phyloP scores from a whole-genome alignment of 1,140 invertebrate genomes.

The Listronotus oregonensis region DNA sequence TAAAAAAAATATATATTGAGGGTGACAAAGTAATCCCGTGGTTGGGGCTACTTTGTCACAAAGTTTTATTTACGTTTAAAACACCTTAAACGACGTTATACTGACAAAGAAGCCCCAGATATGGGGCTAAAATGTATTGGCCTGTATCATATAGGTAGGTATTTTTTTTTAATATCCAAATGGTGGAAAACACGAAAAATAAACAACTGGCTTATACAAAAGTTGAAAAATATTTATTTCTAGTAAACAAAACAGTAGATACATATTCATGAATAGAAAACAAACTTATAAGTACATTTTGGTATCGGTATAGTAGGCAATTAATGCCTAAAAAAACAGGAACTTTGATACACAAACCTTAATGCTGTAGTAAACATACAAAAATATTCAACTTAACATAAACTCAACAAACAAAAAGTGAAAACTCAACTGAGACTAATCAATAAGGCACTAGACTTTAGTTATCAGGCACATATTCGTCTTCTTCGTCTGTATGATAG shows the following conservation, averaged over 20 bases:
- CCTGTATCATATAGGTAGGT: conserved; percentile 2
- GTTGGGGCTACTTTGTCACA: conserved; percentile 6
- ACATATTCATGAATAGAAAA: too few species aligned
- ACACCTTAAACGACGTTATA: conserved; percentile 12
- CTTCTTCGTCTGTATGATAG: conserved; percentile 7
- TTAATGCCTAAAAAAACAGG: neutral
- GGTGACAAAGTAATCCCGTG: conserved; percentile 6
- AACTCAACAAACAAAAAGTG: conserved; percentile 11
- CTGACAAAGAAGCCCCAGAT: neutral
- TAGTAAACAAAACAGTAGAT: too few species aligned
- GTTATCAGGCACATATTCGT: conserved; percentile 6
- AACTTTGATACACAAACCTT: conserved; percentile 3
- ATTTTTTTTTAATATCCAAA: neutral
- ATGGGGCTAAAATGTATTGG: conserved; percentile 7
- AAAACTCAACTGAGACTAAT: conserved; percentile 10
- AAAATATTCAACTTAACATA: conserved; percentile 12
- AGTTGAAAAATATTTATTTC: too few species aligned
- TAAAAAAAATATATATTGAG: conserved; percentile 10
- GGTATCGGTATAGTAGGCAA: too few species aligned
- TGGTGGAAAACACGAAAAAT: too few species aligned
- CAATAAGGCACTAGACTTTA: neutral
- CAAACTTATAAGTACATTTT: too few species aligned
- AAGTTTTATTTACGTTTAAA: neutral
- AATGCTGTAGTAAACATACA: conserved; percentile 5
- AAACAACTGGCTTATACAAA: too few species aligned